Evolutionary conservation across 1,140 invertebrate species (phyloP), one percentile per base, ranked within the genome.

Genomic region (Uloborus diversus): DNA sequence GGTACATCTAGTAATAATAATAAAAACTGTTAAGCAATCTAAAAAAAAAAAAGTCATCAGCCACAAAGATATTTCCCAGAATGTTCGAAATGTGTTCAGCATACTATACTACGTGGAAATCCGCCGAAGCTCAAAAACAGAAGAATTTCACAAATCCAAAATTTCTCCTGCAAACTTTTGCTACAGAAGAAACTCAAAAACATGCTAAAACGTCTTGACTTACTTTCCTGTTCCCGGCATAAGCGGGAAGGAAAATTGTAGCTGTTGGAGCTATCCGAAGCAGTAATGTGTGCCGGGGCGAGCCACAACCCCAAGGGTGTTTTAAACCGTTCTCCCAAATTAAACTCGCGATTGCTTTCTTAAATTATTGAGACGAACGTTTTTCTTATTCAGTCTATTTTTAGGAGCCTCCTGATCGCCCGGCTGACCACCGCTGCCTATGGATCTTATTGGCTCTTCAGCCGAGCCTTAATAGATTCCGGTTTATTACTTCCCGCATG

Each of bases 331-430:
- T 75, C 71, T 64, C 30, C 53, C 35, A 75, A 75, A 75, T 75
- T 75, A 75, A 75, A 75, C 59, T 53, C 33, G 59, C 71, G 59
- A 75, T 75, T 73, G 69, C 69, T 49, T 73, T 73, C 69, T 61
- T 73, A 73, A 73, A 73, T 75, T 75, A 75, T 75, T 75, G 71
- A 75, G 71, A 64, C 71, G 42, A 75, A 73, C 69, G 53, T 61
- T 57, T 73, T 73, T 73, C 69, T 57, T 61, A 73, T 73, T 73
- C 69, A 47, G 56, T 56, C 56, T 73, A 73, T 73, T 73, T 73
- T 61, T 59, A 56, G 66, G n/a, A 53, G 23, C 14, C 47, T 69
- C 20, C 30, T 51, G 66, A 69, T 69, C 27, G n/a, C n/a, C 13
- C 17, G 30, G 32, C 51, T 69, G 66, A 69, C 66, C 66, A 69